Evolutionary conservation across 2,113 vertebrate species (phyloP).

Genomic region (Pedetes capensis): DNA sequence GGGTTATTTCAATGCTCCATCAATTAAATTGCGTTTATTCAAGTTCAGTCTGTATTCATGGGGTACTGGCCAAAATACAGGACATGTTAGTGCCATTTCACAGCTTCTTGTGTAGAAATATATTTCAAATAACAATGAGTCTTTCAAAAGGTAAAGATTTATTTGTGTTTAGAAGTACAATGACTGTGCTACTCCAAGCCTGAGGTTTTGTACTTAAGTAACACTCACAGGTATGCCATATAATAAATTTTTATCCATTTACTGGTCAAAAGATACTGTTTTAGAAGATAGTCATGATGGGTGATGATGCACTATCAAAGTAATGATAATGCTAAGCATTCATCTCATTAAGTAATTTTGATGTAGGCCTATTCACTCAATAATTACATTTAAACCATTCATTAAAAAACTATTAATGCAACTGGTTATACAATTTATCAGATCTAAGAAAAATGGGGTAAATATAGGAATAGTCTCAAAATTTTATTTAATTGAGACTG

Average conservation of each 20-base stretch:
- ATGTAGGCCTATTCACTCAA: neutral
- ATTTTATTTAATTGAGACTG: neutral
- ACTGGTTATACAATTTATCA: neutral
- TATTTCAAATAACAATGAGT: neutral
- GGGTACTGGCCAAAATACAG: accelerated
- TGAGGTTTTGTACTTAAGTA: neutral
- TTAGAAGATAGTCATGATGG: neutral
- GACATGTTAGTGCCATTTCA: neutral
- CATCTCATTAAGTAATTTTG: neutral
- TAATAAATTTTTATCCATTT: neutral
- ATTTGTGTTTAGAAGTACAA: neutral
- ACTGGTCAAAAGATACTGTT: neutral
- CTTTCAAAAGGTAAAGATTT: neutral
- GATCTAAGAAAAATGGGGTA: neutral
- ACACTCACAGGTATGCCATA: neutral
- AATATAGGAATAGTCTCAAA: neutral
- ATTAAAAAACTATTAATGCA: neutral
- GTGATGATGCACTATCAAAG: neutral
- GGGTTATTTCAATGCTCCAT: neutral
- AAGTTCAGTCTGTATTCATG: neutral
- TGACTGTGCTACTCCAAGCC: neutral
- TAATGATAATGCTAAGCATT: neutral
- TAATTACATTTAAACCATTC: neutral
- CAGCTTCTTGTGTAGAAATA: neutral
- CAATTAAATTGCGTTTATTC: neutral